These are phyloP conservation scores for Mastomys coucha DNA, from an alignment of 2,113 vertebrate species.

Conservation along the genomic window DNA sequence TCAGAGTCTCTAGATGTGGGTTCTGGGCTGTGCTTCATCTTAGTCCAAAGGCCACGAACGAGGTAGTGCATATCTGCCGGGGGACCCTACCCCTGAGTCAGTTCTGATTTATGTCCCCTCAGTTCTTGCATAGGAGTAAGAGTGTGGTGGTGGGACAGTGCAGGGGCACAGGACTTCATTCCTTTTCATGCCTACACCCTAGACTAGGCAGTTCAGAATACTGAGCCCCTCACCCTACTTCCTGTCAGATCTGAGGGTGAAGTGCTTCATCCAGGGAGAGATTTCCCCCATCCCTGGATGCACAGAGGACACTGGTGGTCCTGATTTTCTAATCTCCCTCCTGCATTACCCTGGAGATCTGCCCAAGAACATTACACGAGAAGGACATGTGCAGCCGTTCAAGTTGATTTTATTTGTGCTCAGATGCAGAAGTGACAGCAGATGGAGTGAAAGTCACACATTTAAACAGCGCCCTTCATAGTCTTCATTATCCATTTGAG, in stretches of 20 bases:
- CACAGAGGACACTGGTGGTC: neutral
- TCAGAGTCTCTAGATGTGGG: neutral
- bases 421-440: neutral
- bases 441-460: neutral
- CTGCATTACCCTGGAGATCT: neutral
- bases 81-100: neutral
- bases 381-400: neutral
- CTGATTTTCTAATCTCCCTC: neutral
- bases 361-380: neutral
- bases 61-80: neutral
- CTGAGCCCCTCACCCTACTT: neutral
- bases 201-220: neutral
- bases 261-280: neutral
- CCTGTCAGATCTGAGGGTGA: neutral
- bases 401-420: conserved; percentile 60
- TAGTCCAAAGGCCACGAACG: neutral
- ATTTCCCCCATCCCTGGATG: neutral
- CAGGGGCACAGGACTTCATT: neutral
- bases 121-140: neutral
- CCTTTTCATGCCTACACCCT: neutral
- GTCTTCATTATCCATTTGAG: conserved; percentile 84
- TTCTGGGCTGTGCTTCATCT: neutral
- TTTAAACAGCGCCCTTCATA: conserved; percentile 10
- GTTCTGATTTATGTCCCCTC: neutral
- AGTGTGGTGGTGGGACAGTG: neutral